Evolutionary conservation across 2,113 vertebrate species (phyloP).

Genomic region (Bothrops jararaca): DNA sequence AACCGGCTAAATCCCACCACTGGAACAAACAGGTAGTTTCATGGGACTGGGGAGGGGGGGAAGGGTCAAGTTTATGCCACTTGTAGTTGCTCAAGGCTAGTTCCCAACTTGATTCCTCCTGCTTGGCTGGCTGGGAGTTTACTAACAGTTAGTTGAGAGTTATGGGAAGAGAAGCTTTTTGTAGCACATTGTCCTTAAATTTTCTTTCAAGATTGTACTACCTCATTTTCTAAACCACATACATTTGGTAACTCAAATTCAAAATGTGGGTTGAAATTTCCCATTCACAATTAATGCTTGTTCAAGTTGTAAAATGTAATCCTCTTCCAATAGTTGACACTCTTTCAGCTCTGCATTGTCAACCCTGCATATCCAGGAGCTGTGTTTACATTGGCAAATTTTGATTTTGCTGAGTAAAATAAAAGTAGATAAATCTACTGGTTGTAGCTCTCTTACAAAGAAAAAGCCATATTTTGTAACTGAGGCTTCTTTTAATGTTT

Average conservation of each 20-base stretch:
- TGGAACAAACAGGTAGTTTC: neutral
- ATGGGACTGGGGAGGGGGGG: neutral
- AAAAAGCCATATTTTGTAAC: conserved; percentile 53
- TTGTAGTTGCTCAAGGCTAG: neutral
- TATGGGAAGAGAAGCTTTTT: neutral
- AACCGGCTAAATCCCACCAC: no score
- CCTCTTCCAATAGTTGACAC: conserved; percentile 23
- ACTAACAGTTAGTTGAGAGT: neutral
- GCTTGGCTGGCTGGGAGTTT: neutral
- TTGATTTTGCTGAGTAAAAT: conserved; percentile 23
- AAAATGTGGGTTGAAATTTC: neutral
- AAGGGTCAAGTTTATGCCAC: neutral
- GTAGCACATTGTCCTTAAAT: neutral
- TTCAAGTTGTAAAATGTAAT: neutral
- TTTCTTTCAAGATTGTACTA: conserved; percentile 7
- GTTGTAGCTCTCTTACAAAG: conserved; percentile 25
- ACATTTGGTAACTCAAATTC: neutral
- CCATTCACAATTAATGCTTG: neutral
- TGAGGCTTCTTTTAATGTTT: neutral
- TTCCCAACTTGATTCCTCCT: neutral
- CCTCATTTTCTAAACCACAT: neutral
- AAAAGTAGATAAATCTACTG: conserved; percentile 15
- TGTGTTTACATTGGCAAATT: conserved; percentile 22
- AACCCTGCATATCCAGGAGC: neutral
- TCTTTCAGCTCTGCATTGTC: neutral